These are phyloP conservation scores for Callyntrura sp. DNA, from an alignment of 2,888 invertebrate genomes.

Conservation along the genomic window DNA sequence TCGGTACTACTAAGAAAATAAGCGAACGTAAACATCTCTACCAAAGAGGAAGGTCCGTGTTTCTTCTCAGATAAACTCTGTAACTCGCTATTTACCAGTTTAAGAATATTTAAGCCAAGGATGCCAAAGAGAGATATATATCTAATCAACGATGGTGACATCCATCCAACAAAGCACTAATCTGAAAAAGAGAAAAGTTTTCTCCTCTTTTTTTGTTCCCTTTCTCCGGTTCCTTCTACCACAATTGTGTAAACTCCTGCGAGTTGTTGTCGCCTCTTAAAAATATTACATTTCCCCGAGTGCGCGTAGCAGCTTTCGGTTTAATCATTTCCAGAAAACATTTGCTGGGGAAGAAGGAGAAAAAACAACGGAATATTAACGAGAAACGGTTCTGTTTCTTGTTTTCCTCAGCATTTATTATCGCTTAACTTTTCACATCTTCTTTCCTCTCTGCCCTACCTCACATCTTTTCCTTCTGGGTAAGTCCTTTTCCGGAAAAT, in stretches of 20 bases:
- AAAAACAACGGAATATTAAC: neutral
- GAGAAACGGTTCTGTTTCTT: neutral
- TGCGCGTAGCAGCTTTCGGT: too few species aligned
- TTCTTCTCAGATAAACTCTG: neutral
- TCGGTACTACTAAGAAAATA: neutral
- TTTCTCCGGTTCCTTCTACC: neutral
- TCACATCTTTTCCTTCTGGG: neutral
- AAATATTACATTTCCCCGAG: neutral
- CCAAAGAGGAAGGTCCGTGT: neutral
- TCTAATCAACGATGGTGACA: constrained; percentile 11
- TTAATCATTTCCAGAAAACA: too few species aligned
- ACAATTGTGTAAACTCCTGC: too few species aligned
- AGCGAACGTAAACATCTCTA: neutral
- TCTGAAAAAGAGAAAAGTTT: constrained; percentile 15
- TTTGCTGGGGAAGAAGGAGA: neutral
- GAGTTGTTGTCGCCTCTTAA: neutral
- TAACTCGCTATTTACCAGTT: neutral
- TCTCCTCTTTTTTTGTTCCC: constrained; percentile 22
- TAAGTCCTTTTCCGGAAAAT: neutral
- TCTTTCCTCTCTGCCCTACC: neutral
- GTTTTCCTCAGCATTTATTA: constrained; percentile 5
- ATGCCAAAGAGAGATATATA: neutral
- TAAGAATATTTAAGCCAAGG: neutral
- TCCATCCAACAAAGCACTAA: neutral
- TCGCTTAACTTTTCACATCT: neutral